Base-by-base conservation (phyloP, 2,888 invertebrate genomes). In the Hemicrepidius hirtus region DNA sequence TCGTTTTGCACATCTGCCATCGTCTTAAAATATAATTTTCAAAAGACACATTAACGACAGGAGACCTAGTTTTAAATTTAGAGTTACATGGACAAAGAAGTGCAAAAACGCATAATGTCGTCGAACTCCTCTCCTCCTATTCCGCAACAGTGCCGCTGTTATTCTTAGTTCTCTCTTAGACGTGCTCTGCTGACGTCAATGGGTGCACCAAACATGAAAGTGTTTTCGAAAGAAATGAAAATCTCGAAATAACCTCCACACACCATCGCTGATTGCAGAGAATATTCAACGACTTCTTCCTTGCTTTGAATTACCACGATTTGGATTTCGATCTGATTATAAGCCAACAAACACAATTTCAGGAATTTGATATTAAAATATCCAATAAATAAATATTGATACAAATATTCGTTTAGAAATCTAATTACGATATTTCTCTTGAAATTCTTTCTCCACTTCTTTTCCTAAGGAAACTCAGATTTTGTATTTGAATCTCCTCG, bases 91-190 rank as follows among this genome's bases (percentile, higher is more conserved):
- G 53, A 66, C 71, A 75, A 76, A 71, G 75, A 71, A 74, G 63
- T 74, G 74, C 73, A 75, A 77, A 74, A 74, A 70, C 70, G 69
- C 75, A 71, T 73, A 71, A 66, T 73, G 75, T 76, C 76, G 75
- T 74, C 75, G 76, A 76, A 76, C 76, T 69, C 66, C 16, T 59
- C 16, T 59, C 40, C 40, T 66, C 40, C 40, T 66, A 70, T 70
- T 70, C 70, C 67, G 62, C 49, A 66, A 62, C 62, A 70, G 35
- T 67, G 13, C 35, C 62, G 28, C 46, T 55, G 65, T 74, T 74
- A 74, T 74, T 74, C 74, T 74, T 74, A 74, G 74, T 74, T 65
- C 63, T 67, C 24, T 20, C 40, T 59, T 65, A 62, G 66, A 57
- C 65, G 35, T 65, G 46, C n/a, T n/a, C n/a, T 49, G 35, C 44